A percentile compares a stretch with the other conserved stretches of the same genome.
Conservation (phyloP, 2,113 vertebrate species). For the Micronycteris hirsuta region DNA sequence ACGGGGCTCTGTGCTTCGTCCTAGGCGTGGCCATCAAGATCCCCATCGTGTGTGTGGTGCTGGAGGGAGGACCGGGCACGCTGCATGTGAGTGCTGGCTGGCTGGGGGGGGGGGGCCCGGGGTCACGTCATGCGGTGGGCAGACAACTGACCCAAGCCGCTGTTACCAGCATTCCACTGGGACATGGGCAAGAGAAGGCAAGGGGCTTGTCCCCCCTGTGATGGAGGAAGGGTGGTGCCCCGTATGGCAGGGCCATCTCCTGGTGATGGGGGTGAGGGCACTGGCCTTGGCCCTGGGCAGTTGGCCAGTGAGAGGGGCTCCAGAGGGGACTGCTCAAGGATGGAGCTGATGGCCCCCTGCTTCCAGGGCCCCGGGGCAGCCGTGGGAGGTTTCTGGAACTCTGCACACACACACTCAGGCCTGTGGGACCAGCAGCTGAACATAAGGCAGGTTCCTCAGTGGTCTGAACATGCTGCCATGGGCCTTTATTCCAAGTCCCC, state of each 20-base stretch:
- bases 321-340: background rate
- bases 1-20: background rate
- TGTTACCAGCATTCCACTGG: background rate
- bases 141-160: rapidly evolving
- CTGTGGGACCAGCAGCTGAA: background rate
- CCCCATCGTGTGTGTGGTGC: conserved; percentile 93
- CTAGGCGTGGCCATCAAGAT: conserved; percentile 87
- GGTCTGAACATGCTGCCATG: rapidly evolving
- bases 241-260: background rate
- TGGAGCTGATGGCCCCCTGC: no score
- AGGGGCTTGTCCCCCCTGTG: background rate
- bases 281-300: background rate
- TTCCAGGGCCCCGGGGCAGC: rapidly evolving
- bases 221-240: rapidly evolving
- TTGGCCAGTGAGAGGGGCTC: background rate
- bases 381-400: background rate
- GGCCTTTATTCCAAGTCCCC: background rate
- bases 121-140: rapidly evolving
- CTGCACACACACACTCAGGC: background rate
- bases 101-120: background rate
- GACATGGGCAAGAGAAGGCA: background rate
- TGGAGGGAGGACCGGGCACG: conserved; percentile 95
- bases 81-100: conserved; percentile 86
- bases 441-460: rapidly evolving
- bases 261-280: background rate